Evolutionary conservation across 2,888 invertebrate species (phyloP).

Genomic region (Junonia oenone): DNA sequence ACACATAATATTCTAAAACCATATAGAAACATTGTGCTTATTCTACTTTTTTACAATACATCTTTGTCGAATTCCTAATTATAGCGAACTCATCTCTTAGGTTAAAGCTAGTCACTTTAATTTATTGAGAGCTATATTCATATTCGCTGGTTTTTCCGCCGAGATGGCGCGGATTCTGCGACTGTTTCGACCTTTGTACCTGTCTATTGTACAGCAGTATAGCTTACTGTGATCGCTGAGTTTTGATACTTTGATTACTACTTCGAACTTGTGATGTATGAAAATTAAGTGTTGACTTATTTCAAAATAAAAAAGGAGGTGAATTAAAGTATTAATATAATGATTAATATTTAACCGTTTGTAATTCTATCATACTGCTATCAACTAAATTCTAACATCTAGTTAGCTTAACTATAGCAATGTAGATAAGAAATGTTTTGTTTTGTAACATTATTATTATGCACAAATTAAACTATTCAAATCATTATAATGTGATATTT

Average conservation of each 20-base stretch:
- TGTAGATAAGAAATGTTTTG: no score
- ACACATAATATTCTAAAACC: no score
- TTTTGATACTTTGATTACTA: slow-evolving; percentile 39
- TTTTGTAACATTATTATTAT: no score
- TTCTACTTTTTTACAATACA: no score
- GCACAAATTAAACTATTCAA: no score
- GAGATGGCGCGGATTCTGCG: slow-evolving; percentile 45
- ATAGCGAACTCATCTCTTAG: slow-evolving; percentile 24
- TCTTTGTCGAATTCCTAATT: slow-evolving; percentile 7
- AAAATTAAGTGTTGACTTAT: background rate
- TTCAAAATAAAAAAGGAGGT: background rate
- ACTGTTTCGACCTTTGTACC: slow-evolving; percentile 56
- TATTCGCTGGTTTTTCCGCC: slow-evolving; percentile 41
- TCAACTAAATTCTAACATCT: no score
- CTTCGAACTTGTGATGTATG: background rate
- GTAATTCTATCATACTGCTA: no score
- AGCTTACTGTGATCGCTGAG: slow-evolving; percentile 21
- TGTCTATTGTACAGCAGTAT: slow-evolving; percentile 44
- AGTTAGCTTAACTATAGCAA: no score
- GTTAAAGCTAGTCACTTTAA: slow-evolving; percentile 36
- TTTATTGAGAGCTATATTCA: slow-evolving; percentile 38
- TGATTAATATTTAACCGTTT: no score
- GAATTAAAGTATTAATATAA: no score
- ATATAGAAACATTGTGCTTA: no score
- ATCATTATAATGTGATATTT: no score